These are phyloP conservation scores for Eremophila alpestris DNA, from an alignment of 2,797 vertebrate species.

Conservation along the genomic window DNA sequence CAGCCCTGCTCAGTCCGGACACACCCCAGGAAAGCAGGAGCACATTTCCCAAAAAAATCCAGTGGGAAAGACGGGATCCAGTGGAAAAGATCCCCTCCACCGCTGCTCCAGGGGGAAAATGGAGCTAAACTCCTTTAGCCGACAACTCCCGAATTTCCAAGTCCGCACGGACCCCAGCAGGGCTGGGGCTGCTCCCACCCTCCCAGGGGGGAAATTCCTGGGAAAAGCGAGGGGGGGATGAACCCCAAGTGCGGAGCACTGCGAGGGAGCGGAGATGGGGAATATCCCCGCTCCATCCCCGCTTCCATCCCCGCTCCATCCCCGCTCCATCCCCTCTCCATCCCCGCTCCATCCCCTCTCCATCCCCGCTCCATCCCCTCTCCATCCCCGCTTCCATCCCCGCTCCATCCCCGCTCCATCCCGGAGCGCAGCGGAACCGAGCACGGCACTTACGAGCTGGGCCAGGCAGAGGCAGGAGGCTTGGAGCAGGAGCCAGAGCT, in stretches of 20 bases:
- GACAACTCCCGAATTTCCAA: not conserved
- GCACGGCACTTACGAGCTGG: slow-evolving; percentile 88
- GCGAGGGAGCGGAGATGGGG: accelerated
- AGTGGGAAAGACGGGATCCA: accelerated
- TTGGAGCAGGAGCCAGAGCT: slow-evolving; percentile 84
- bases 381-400: not conserved
- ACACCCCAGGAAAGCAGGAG: not conserved
- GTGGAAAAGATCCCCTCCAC: not conserved
- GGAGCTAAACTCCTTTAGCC: not conserved
- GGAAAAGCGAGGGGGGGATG: not conserved
- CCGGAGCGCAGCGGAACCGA: not conserved
- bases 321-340: not conserved
- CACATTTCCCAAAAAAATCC: not conserved
- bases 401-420: not conserved
- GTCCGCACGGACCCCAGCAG: accelerated
- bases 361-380: too few species aligned
- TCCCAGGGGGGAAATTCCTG: accelerated
- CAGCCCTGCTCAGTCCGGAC: accelerated
- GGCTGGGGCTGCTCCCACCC: not conserved
- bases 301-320: too few species aligned
- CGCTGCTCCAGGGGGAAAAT: not conserved
- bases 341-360: not conserved
- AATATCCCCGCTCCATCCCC: not conserved
- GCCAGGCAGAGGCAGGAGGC: slow-evolving; percentile 85
- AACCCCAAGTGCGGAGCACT: not conserved